These are phyloP conservation scores for Halichoerus grypus DNA, from an alignment of 2,113 vertebrate species.

Conservation along the genomic window DNA sequence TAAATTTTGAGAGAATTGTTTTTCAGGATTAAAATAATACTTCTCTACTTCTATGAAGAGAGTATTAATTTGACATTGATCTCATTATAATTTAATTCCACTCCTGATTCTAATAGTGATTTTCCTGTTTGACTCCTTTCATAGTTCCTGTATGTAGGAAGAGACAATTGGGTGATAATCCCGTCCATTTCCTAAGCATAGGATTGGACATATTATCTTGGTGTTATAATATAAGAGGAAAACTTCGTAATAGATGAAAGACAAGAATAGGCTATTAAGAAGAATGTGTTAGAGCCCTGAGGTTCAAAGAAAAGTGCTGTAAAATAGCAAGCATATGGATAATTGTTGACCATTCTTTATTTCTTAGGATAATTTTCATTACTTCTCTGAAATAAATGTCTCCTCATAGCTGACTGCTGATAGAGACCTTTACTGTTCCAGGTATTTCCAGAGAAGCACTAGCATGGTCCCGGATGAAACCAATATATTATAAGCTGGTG, in stretches of 20 bases:
- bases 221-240: neutral
- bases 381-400: neutral
- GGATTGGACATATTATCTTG: neutral
- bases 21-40: constrained; percentile 56
- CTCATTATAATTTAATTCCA: constrained; percentile 47
- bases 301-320: constrained; percentile 1
- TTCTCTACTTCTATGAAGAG: constrained; percentile 38
- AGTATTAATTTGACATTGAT: constrained; percentile 46
- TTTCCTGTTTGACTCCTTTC: constrained; percentile 51
- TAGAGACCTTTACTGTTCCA: neutral
- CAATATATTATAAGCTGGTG: neutral
- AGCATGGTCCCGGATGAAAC: neutral
- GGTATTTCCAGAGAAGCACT: neutral
- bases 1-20: constrained; percentile 46
- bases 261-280: neutral
- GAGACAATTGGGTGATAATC: neutral
- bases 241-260: neutral
- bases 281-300: neutral
- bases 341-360: neutral
- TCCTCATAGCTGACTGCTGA: neutral
- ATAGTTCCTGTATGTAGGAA: constrained; percentile 26
- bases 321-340: neutral
- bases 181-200: neutral
- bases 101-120: constrained; percentile 10
- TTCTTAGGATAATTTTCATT: constrained; percentile 9